Evolutionary conservation across 2,888 invertebrate genomes (phyloP).

Genomic region (Cryptus viduatorius): DNA sequence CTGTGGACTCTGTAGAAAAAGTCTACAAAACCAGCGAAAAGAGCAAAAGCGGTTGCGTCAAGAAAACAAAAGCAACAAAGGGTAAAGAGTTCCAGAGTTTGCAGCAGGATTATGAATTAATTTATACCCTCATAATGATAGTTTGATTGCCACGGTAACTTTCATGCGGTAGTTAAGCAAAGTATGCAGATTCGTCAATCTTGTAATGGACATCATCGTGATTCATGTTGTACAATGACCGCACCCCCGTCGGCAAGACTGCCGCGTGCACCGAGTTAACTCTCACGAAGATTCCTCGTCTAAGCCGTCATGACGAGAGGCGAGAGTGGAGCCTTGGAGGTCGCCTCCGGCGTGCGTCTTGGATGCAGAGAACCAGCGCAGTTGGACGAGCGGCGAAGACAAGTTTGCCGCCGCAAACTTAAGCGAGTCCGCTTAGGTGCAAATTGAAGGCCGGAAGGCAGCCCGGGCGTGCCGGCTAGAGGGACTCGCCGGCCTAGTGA

Average conservation of each 20-base stretch:
- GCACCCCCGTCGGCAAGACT: slow-evolving; percentile 25
- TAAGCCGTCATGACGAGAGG: slow-evolving; percentile 34
- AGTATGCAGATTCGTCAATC: slow-evolving; percentile 2
- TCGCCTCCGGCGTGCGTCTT: slow-evolving; percentile 56
- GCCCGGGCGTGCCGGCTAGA: slow-evolving; percentile 62
- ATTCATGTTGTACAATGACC: slow-evolving; percentile 21
- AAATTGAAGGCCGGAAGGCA: slow-evolving; percentile 73
- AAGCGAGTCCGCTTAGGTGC: slow-evolving; percentile 73
- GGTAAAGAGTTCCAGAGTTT: too few species aligned
- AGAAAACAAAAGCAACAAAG: too few species aligned
- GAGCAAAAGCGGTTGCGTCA: slow-evolving; percentile 12
- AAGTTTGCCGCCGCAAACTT: slow-evolving; percentile 58
- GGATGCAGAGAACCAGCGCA: slow-evolving; percentile 46
- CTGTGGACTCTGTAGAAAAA: too few species aligned
- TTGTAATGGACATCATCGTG: slow-evolving; percentile 9
- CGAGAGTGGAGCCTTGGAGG: slow-evolving; percentile 20
- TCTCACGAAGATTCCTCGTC: slow-evolving; percentile 51
- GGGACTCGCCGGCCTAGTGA: slow-evolving; percentile 58
- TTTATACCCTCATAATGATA: background rate
- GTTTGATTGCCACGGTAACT: background rate
- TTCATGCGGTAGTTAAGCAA: background rate
- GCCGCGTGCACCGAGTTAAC: slow-evolving; percentile 20
- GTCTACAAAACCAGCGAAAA: background rate
- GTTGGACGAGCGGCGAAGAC: slow-evolving; percentile 56
- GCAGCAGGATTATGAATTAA: too few species aligned